Evolutionary conservation across 2,888 invertebrate genomes (phyloP), one percentile per base, ranked within the genome.

Genomic region (Bhutanitis thaidina): DNA sequence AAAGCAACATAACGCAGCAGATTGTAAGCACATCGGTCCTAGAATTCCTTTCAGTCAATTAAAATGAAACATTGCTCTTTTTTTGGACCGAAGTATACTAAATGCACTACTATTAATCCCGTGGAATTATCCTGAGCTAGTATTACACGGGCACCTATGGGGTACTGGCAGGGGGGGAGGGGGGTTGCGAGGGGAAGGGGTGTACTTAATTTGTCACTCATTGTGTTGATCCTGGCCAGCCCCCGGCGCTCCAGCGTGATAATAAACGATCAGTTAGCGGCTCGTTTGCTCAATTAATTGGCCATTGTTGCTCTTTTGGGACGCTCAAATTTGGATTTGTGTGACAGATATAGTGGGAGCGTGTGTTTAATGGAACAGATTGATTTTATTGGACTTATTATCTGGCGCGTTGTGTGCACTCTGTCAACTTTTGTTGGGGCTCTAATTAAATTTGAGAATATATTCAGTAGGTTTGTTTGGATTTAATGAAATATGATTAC

Each of bases 231-330:
- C 35, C 43, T 25, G 49, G 41, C 14, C 36, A 41, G 53, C 55
- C 53, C 59, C 46, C 58, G 60, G 58, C 45, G 52, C 49, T 38
- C 55, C 50, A 51, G 55, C 49, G 58, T 38, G 60, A 68, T 67
- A 68, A 68, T 67, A 65, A 49, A 38, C 49, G 32, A 44, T 44
- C 43, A 67, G 67, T 65, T 70, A 63, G 62, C 77, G 72, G 66
- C 60, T 72, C 77, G 78, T 77, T 77, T 76, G 70, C 62, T 62
- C 66, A 62, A 72, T 74, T 82, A 81, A 82, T 83, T 80, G 78
- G 65, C 60, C 69, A 76, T 76, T 74, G 71, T 71, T 72, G 70
- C 67, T 72, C 79, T 75, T 75, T 66, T 67, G 74, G 74, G 77
- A 67, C 16, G 25, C 29, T 12, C 46, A 12, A 16, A 13, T 8